Base-by-base conservation (phyloP, 2,888 invertebrate genomes). In the Nemoura dubitans region DNA sequence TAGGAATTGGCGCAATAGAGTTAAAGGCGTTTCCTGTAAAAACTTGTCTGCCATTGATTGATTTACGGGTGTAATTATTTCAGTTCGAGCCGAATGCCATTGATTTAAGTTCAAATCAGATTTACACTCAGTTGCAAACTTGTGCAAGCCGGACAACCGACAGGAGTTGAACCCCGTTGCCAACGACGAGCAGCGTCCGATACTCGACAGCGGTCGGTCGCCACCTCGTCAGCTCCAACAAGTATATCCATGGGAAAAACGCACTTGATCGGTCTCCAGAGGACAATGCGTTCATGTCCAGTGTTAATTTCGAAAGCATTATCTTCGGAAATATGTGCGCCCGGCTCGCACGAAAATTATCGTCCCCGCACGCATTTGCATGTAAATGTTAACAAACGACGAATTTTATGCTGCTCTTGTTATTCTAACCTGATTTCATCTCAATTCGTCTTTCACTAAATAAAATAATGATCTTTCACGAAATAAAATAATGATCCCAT, bases 1-100 rank as follows among this genome's bases (percentile, higher is more conserved):
- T 81, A 30, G 30, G 81, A 81, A 81, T 81, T 81, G 81, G 81
- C 81, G 27, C 81, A 81, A 28, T 81, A 81, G 7, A 29, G 78
- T 30, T n/a, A 28, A 81, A 30, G 81, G 81, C 81, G 81, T 81
- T 81, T n/a, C 81, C 81, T 28, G 28, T 28, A 78, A 78, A 78
- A 78, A 78, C 78, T 21, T 78, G 78, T 27, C 78, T 25, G 27
- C 5, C 5, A 78, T 78, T 78, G 78, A 78, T 78, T 78, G 78
- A 78, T 78, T 78, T 78, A 78, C 26, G 26, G 78, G 78, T 78
- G 78, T 78, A 78, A 78, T 78, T 78, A 78, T 78, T 78, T 78
- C 78, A 78, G 78, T 28, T 59, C 78, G 26, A 28, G 2, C 10
- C 27, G 78, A 28, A 78, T 78, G n/a, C 28, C 78, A 25, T 28